A percentile compares a stretch with the other conserved stretches of the same genome.
Conservation (phyloP, 2,113 vertebrate genomes). For the Rhinolophus ferrumequinum region DNA sequence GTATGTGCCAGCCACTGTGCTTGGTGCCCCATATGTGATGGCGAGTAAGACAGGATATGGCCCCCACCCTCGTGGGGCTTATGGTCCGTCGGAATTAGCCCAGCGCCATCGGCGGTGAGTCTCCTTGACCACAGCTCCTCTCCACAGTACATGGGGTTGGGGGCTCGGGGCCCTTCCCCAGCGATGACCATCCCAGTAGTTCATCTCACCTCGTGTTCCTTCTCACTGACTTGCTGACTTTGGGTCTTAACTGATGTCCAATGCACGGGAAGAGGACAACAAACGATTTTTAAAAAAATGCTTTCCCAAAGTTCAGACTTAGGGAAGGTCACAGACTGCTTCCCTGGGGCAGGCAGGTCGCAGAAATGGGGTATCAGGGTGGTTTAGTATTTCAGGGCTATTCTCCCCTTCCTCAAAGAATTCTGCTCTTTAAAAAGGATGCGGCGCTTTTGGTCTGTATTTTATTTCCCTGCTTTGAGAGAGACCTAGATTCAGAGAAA, state of each 20-base stretch:
- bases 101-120: neutral
- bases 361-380: neutral
- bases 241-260: neutral
- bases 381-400: neutral
- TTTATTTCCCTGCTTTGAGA: neutral
- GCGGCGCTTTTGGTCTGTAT: neutral
- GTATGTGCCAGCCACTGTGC: neutral
- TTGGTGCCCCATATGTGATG: neutral
- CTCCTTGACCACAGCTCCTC: neutral
- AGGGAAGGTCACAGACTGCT: neutral
- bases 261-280: neutral
- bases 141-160: rapidly evolving
- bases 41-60: neutral
- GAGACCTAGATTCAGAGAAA: neutral
- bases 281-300: neutral
- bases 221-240: neutral
- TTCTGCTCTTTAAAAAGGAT: neutral
- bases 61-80: neutral
- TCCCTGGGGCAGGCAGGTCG: neutral
- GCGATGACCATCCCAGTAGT: neutral
- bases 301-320: neutral
- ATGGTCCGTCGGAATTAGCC: no score
- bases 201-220: neutral
- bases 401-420: neutral
- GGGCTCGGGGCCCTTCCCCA: neutral